phyloP scores from a whole-genome alignment of 1,140 invertebrate genomes.

The Venturia canescens region DNA sequence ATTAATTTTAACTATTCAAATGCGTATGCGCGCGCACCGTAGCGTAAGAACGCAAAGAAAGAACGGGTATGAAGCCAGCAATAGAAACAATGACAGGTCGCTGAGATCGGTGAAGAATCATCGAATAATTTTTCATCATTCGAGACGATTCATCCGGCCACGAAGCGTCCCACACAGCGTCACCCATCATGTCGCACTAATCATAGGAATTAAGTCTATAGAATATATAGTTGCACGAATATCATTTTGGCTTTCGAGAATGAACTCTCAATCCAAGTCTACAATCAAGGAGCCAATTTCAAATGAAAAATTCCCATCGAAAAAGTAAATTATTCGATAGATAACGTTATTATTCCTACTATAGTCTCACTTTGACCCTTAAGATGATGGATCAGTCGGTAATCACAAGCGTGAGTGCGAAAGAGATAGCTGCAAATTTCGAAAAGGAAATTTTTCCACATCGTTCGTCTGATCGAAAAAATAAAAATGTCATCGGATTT shows the following conservation, averaged over 20 bases:
- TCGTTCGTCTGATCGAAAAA: too few relatives aligned
- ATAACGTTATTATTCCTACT: too few relatives aligned
- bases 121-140: constrained; percentile 28
- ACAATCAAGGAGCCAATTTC: too few relatives aligned
- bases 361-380: too few relatives aligned
- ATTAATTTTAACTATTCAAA: neutral
- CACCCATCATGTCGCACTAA: constrained; percentile 27
- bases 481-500: too few relatives aligned
- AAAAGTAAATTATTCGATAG: too few relatives aligned
- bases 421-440: too few relatives aligned
- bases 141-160: constrained; percentile 17
- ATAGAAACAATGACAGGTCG: constrained; percentile 37
- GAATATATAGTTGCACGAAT: neutral
- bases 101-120: constrained; percentile 32
- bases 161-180: neutral
- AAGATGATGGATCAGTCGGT: too few relatives aligned
- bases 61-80: constrained; percentile 28
- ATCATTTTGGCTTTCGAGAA: neutral
- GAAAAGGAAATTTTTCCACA: too few relatives aligned
- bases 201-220: too few relatives aligned
- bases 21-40: neutral
- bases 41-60: constrained; percentile 31
- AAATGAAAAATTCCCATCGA: too few relatives aligned
- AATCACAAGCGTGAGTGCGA: too few relatives aligned
- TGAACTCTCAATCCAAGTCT: neutral